Evolutionary conservation across 2,113 vertebrate species (phyloP).

Genomic region (Nothobranchius furzeri): DNA sequence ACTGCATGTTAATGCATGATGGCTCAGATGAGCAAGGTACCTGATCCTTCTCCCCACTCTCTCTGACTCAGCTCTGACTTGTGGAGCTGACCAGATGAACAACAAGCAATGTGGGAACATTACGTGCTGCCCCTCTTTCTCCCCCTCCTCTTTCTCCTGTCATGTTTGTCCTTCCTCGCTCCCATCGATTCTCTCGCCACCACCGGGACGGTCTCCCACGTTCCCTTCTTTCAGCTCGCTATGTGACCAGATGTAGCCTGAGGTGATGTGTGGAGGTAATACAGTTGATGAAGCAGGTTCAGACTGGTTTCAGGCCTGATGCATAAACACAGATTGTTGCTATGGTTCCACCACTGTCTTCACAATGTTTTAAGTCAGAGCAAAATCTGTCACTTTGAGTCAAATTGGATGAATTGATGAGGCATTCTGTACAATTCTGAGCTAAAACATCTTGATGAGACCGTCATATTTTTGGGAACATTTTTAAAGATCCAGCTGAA

Average conservation of each 20-base stretch:
- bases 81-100: constrained; percentile 50
- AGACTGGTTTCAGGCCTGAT: constrained; percentile 13
- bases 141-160: neutral
- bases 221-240: neutral
- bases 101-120: constrained; percentile 69
- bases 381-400: neutral
- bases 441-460: too few species aligned
- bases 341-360: neutral
- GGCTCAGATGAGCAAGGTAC: constrained; percentile 27
- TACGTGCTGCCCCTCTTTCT: constrained; percentile 24
- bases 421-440: too few species aligned
- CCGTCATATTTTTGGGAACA: too few species aligned
- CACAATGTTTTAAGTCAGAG: neutral
- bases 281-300: constrained; percentile 19
- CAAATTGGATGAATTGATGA: neutral
- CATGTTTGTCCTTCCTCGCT: constrained; percentile 14
- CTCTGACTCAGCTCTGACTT: constrained; percentile 26
- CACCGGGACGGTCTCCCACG: neutral
- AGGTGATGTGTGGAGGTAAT: constrained; percentile 21
- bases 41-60: constrained; percentile 16
- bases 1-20: constrained; percentile 29
- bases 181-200: neutral
- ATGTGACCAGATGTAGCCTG: constrained; percentile 13
- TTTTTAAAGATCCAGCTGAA: too few species aligned
- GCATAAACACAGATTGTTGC: constrained; percentile 2